Evolutionary conservation across 2,797 vertebrate species (phyloP).

Genomic region (Thripadectes ignobilis): DNA sequence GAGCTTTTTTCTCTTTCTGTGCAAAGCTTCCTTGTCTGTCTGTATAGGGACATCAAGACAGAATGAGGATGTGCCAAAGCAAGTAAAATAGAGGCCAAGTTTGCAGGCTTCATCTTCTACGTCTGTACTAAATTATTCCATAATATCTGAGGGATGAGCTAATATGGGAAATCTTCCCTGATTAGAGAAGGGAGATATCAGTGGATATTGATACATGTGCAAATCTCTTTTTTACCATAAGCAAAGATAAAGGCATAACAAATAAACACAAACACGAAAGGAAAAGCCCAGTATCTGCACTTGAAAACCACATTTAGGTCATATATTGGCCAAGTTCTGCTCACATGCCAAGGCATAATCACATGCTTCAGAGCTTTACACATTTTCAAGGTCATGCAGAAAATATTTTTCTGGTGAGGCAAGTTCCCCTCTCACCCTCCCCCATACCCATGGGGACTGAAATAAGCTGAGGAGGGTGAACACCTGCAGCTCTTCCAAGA

Average conservation of each 20-base stretch:
- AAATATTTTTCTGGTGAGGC: conserved; percentile 64
- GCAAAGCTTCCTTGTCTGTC: background rate
- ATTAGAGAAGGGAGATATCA: background rate
- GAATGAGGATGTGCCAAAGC: background rate
- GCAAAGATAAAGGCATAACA: background rate
- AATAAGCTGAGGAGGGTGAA: conserved; percentile 64
- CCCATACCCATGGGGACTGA: conserved; percentile 55
- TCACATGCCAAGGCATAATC: conserved; percentile 54
- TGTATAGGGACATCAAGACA: background rate
- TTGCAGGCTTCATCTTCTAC: background rate
- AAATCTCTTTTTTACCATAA: background rate
- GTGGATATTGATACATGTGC: background rate
- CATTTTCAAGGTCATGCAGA: conserved; percentile 68
- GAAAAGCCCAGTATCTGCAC: background rate
- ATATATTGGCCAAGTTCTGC: conserved; percentile 31
- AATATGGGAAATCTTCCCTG: background rate
- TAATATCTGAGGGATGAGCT: background rate
- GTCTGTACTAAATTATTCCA: background rate
- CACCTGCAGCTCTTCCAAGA: conserved; percentile 71
- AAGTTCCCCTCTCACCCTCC: conserved; percentile 8
- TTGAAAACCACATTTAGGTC: conserved; percentile 49
- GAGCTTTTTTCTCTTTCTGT: background rate
- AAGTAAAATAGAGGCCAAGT: background rate
- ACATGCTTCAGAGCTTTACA: conserved; percentile 55
- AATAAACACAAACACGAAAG: background rate